phyloP scores from a whole-genome alignment of 2,113 vertebrate species.

The Sporophila hypoxantha region DNA sequence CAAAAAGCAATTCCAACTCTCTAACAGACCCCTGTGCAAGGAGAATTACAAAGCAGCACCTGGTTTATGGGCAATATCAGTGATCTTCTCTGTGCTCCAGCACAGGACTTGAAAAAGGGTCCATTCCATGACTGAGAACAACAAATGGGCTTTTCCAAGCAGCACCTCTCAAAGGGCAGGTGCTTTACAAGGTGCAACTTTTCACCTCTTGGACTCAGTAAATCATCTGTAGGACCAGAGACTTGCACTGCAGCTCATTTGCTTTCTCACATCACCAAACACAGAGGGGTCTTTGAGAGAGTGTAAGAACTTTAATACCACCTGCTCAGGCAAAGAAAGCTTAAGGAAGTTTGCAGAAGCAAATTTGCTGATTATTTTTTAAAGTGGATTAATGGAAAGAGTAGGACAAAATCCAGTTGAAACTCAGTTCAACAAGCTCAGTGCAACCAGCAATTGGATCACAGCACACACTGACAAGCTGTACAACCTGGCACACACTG shows the following conservation, averaged over 20 bases:
- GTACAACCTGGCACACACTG: neutral
- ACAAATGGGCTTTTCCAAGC: neutral
- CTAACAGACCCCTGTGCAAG: neutral
- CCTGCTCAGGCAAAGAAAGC: neutral
- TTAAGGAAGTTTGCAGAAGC: neutral
- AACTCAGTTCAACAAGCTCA: neutral
- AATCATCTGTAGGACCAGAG: neutral
- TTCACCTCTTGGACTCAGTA: neutral
- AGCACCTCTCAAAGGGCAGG: neutral
- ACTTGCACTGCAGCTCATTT: neutral
- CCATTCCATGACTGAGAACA: neutral
- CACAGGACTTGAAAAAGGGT: neutral
- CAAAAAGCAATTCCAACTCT: neutral
- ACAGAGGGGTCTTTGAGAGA: neutral
- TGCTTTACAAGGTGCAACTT: neutral
- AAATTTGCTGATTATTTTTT: neutral
- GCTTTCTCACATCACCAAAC: neutral
- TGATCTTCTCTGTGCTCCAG: neutral
- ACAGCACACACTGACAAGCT: neutral
- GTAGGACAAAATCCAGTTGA: neutral
- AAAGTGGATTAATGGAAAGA: neutral
- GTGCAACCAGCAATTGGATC: neutral
- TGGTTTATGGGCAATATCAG: neutral
- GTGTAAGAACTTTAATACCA: neutral
- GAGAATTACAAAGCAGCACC: neutral